Evolutionary conservation across 1,140 invertebrate genomes (phyloP), one percentile per base, ranked within the genome.

Genomic region (Monomorium pharaonis): DNA sequence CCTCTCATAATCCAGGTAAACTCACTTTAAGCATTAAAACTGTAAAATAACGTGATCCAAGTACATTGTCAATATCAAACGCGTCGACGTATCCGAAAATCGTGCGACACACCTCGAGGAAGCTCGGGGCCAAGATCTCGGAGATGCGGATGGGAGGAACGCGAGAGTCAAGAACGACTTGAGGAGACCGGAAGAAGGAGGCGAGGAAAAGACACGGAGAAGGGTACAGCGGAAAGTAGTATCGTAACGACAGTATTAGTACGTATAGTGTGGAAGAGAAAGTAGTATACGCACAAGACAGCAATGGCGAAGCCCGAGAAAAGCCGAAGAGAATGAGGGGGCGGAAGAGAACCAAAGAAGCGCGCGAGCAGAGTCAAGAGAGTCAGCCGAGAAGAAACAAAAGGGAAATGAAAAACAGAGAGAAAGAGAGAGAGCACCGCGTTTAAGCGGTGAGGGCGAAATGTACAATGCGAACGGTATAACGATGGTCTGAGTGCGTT

Each of bases 381-480:
- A 80, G 86, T 76, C 63, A 42, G 72, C 69, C 58, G 74, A 65
- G 44, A 86, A 77, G 72, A 78, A 62, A 63, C 47, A 69, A 87
- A 80, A 58, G 33, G 84, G 47, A 76, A 65, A 85, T 84, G 24
- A 44, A 58, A 84, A 78, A 81, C 56, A n/a, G 69, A 86, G 84
- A n/a, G n/a, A n/a, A n/a, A n/a, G n/a, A n/a, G n/a, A n/a, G n/a
- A n/a, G 75, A 62, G 72, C 30, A 81, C 54, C 58, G 56, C 67
- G 60, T 44, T 67, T 74, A 37, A 85, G 54, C 63, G 37, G 67
- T 74, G 67, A 60, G 24, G 51, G 54, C 44, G 49, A 76, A 58
- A 86, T 72, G 78, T 86, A 90, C n/a, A n/a, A n/a, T 84, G 63
- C 81, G 86, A 89, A 81, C 88, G 85, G 89, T 83, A 87, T 74